Evolutionary conservation across 2,113 vertebrate species (phyloP), one percentile per base, ranked within the genome.

Genomic region (Oryzias melastigma): DNA sequence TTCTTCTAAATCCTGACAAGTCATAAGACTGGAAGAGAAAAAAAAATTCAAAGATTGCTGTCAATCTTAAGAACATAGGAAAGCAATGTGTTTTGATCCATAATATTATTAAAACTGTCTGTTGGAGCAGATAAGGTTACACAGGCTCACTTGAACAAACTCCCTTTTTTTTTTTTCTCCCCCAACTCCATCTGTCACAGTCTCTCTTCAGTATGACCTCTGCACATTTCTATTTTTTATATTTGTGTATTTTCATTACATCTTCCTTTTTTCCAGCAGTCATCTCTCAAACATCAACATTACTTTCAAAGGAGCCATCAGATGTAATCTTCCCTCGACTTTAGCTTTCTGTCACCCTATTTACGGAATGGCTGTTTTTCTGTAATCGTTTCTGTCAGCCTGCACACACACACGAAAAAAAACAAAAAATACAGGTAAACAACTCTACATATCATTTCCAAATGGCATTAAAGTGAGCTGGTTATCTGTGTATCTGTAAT

Each of bases 91-190:
- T 58, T 24, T 57, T 46, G 41, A 61, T 27, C 7, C 27, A 42
- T 40, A 50, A 40, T 45, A 35, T 70, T 45, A 65, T 65, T 57
- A 47, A 52, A 65, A 48, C 47, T 61, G 55, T 47, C 57, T 70
- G 58, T 10, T 59, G 19, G 53, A n/a, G n/a, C 52, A 58, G 58
- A 66, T 62, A 25, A 58, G 27, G n/a, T 53, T 54, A 44, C 18
- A 49, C 2, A 13, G 29, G 25, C 24, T 41, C 41, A 8, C 40
- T 40, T 22, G 14, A 44, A 55, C 19, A 35, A 40, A 45, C 35
- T 35, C 10, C 8, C 0, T 27, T 24, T 41, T 22, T 19, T 15
- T 22, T 22, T 53, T 12, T 16, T 8, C 19, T 17, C 25, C n/a
- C 16, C 2, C 35, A 18, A 29, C 19, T 18, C 18, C 2, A 19